Percentiles rank a stretch among this genome's conserved stretches.
These are phyloP conservation scores for Myodes glareolus DNA, from an alignment of 2,113 vertebrate genomes.

Conservation along the genomic window DNA sequence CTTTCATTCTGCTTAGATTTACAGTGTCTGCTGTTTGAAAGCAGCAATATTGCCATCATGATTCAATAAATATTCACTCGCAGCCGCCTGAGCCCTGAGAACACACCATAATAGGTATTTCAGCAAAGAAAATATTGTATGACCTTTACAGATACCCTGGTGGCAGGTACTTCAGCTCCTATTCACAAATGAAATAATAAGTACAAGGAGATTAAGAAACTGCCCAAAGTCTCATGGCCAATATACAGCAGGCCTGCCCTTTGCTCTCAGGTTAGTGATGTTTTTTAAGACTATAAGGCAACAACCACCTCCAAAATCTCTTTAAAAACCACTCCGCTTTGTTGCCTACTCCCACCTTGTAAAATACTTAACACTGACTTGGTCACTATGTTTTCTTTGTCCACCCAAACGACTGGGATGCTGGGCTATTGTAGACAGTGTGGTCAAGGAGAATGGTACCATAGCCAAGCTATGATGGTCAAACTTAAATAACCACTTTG, in stretches of 20 bases:
- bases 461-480: not conserved
- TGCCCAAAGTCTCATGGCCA: not conserved
- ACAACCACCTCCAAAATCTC: not conserved
- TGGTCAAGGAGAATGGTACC: accelerated
- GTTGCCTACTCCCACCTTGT: not conserved
- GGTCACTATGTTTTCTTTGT: not conserved
- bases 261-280: not conserved
- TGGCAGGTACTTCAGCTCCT: not conserved
- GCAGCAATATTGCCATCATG: conserved; percentile 5
- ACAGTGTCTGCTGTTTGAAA: not conserved
- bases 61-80: conserved; percentile 27
- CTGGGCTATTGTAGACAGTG: not conserved
- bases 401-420: not conserved
- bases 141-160: conserved; percentile 19
- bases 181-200: conserved; percentile 50
- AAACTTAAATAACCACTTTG: not conserved
- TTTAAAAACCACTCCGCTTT: not conserved
- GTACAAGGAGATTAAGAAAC: not conserved
- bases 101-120: conserved; percentile 6
- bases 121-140: conserved; percentile 47
- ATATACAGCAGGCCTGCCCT: not conserved
- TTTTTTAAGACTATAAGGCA: not conserved
- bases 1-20: not conserved
- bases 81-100: not conserved
- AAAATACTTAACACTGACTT: not conserved